phyloP scores from a whole-genome alignment of 2,797 vertebrate genomes.

The Alectoris magna region DNA sequence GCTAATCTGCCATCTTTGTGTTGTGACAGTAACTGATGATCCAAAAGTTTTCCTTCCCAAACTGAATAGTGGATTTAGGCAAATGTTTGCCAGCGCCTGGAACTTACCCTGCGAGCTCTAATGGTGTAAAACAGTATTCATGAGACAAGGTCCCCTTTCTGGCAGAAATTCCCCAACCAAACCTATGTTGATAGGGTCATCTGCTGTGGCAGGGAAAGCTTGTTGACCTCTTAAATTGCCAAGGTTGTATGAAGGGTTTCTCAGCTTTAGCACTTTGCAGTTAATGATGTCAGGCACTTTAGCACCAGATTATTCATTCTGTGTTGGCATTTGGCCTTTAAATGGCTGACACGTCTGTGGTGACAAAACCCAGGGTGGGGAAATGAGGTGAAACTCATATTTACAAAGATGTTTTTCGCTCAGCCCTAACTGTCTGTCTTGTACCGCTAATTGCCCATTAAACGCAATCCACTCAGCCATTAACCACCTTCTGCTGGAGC shows the following conservation, averaged over 20 bases:
- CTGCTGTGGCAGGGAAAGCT: not conserved
- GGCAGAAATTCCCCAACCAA: fast-evolving
- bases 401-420: not conserved
- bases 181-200: not conserved
- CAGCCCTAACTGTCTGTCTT: not conserved
- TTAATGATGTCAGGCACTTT: not conserved
- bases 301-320: not conserved
- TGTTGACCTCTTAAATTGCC: not conserved
- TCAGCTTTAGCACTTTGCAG: not conserved
- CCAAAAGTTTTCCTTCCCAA: not conserved
- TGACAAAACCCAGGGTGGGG: not conserved
- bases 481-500: not conserved
- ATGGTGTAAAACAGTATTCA: not conserved
- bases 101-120: fast-evolving
- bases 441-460: not conserved
- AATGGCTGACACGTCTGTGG: not conserved
- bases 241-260: not conserved
- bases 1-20: fast-evolving
- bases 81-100: not conserved
- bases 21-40: not conserved
- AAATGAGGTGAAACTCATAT: not conserved
- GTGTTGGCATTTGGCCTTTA: not conserved
- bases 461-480: not conserved
- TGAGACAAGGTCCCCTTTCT: not conserved
- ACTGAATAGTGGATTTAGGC: not conserved